These are phyloP conservation scores for Dasysyrphus tricinctus DNA, from an alignment of 2,888 invertebrate genomes.

Conservation along the genomic window DNA sequence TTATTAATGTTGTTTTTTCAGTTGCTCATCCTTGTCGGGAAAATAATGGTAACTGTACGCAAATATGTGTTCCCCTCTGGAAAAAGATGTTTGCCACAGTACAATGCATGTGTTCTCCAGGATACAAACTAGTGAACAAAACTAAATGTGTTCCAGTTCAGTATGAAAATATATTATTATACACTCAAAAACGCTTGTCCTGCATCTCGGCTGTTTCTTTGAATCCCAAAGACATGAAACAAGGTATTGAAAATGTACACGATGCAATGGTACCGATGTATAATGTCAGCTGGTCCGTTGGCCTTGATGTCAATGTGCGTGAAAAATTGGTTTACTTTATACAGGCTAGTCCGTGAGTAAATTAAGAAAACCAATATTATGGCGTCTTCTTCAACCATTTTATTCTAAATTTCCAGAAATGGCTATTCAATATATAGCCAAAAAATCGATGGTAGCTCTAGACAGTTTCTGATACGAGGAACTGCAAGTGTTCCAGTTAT, in stretches of 20 bases:
- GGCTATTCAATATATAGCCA: constrained; percentile 87
- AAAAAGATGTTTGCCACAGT: constrained; percentile 85
- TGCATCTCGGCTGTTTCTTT: constrained; percentile 88
- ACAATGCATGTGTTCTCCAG: constrained; percentile 89
- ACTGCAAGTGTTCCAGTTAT: constrained; percentile 87
- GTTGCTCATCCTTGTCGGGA: constrained; percentile 88
- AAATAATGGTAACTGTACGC: constrained; percentile 89
- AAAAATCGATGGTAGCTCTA: constrained; percentile 86
- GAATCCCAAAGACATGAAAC: constrained; percentile 53
- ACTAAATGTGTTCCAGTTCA: constrained; percentile 86
- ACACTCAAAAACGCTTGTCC: constrained; percentile 87
- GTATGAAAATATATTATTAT: constrained; percentile 87
- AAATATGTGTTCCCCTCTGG: constrained; percentile 90
- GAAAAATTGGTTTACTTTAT: constrained; percentile 87
- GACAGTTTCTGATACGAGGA: constrained; percentile 85
- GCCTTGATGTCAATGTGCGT: constrained; percentile 88
- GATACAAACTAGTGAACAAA: constrained; percentile 86
- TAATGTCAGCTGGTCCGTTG: constrained; percentile 87
- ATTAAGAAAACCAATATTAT: background rate
- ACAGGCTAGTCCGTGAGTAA: constrained; percentile 83
- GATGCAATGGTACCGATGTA: constrained; percentile 89
- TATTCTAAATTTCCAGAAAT: constrained; percentile 60
- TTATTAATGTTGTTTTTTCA: constrained; percentile 78
- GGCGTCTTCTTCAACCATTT: background rate
- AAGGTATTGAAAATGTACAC: constrained; percentile 77